Percentiles rank a stretch among this genome's conserved stretches.
Conservation (phyloP, 2,797 vertebrate genomes). For the Taeniopygia guttata region DNA sequence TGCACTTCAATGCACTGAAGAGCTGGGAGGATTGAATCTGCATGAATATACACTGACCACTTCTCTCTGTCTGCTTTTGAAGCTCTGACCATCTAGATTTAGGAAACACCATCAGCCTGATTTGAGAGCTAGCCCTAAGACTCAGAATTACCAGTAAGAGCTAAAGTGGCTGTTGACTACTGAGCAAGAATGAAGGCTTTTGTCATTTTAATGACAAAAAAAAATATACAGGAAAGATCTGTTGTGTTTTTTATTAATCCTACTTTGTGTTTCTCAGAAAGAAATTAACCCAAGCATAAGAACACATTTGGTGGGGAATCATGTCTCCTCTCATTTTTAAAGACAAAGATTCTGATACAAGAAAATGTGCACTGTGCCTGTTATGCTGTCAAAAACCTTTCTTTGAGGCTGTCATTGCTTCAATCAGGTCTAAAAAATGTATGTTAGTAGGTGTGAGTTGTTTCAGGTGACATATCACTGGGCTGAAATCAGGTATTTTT, state of each 20-base stretch:
- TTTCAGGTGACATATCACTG: not conserved
- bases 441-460: not conserved
- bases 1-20: not conserved
- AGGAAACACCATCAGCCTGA: not conserved
- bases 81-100: not conserved
- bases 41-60: not conserved
- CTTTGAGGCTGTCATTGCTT: not conserved
- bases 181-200: not conserved
- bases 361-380: not conserved
- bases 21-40: accelerated
- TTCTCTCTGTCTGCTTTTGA: not conserved
- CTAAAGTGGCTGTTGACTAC: not conserved
- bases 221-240: not conserved
- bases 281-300: not conserved
- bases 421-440: not conserved
- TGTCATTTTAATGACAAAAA: not conserved
- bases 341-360: not conserved
- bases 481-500: not conserved
- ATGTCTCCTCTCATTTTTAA: not conserved
- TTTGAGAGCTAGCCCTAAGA: not conserved
- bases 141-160: not conserved
- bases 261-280: not conserved
- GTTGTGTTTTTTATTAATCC: not conserved
- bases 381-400: not conserved
- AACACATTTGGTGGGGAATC: not conserved